phyloP scores from a whole-genome alignment of 2,797 vertebrate species.

The Cirrhinus mrigala region DNA sequence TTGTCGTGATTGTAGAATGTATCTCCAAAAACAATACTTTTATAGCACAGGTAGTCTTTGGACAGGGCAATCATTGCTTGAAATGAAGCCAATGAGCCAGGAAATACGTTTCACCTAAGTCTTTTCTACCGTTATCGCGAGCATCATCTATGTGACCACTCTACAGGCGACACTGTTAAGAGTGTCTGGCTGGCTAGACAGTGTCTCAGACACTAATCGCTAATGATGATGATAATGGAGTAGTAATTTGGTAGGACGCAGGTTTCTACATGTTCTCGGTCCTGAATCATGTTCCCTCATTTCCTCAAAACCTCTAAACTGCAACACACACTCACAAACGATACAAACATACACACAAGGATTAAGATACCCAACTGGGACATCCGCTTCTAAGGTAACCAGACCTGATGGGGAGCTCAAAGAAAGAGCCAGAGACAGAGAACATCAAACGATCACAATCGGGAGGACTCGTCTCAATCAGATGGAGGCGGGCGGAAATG shows the following conservation, averaged over 20 bases:
- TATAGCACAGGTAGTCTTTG: not conserved
- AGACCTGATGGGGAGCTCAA: conserved; percentile 50
- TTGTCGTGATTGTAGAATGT: conserved; percentile 15
- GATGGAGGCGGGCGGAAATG: conserved; percentile 35
- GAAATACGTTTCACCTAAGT: not conserved
- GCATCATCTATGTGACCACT: conserved; percentile 37
- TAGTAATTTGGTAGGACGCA: conserved; percentile 45
- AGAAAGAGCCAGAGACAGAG: conserved; percentile 44
- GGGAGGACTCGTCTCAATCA: conserved; percentile 57
- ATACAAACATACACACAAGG: conserved; percentile 29
- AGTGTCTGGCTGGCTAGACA: conserved; percentile 31
- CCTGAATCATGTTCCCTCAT: conserved; percentile 34
- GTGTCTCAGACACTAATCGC: conserved; percentile 37
- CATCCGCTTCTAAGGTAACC: conserved; percentile 52
- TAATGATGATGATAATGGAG: conserved; percentile 43
- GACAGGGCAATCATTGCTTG: conserved; percentile 3
- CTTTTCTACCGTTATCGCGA: conserved; percentile 47
- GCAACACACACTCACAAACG: conserved; percentile 7
- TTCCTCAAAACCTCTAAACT: conserved; percentile 37
- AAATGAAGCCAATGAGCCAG: conserved; percentile 11
- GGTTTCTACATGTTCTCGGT: conserved; percentile 28
- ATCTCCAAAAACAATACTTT: conserved; percentile 36
- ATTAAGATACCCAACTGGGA: conserved; percentile 36
- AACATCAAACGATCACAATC: conserved; percentile 47
- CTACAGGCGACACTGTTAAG: conserved; percentile 24